Base-by-base conservation (phyloP, 2,888 invertebrate species). In the Caradrina clavipalpis region DNA sequence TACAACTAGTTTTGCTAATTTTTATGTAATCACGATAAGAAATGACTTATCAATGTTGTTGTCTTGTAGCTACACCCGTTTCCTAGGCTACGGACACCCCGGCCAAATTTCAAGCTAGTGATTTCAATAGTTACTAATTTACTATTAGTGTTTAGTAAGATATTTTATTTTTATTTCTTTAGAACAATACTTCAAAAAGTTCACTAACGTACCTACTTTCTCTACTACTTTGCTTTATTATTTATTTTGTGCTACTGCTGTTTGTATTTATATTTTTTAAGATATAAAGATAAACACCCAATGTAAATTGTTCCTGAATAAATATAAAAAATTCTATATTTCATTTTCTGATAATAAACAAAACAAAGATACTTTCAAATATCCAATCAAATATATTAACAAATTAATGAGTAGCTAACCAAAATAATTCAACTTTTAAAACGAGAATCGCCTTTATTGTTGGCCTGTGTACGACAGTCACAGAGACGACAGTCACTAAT, bases 31-130 rank as follows among this genome's bases (percentile, higher is more conserved):
- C 90, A 86, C 89, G 90, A 89, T 89, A 89, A 89, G 88, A 89
- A 89, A 86, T 89, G 88, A 90, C 89, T 89, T 88, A 89, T 90
- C 92, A 93, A 88, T 95, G 95, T 95, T 95, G 95, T 95, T 95
- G 93, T 94, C 91, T 91, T 91, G 92, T 93, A 93, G 92, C 92
- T 95, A 95, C 94, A 90, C 95, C 95, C 95, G 95, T 95, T 95
- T 95, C 95, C 95, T 95, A 90, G 95, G 95, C 95, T 95, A 95
- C 95, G 94, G 92, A 86, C 82, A 81, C 84, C 88, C 91, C 89
- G 89, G 90, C 89, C 87, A 88, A 88, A 87, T 86, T 84, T 83
- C 50, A 80, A 78, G 81, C 76, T 83, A 85, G 85, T 83, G 86
- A 76, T 84, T 86, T 42, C 35, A 60, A 66, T 69, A 64, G 51